Conservation (phyloP, 2,888 invertebrate species). For the Orthosia gracilis region DNA sequence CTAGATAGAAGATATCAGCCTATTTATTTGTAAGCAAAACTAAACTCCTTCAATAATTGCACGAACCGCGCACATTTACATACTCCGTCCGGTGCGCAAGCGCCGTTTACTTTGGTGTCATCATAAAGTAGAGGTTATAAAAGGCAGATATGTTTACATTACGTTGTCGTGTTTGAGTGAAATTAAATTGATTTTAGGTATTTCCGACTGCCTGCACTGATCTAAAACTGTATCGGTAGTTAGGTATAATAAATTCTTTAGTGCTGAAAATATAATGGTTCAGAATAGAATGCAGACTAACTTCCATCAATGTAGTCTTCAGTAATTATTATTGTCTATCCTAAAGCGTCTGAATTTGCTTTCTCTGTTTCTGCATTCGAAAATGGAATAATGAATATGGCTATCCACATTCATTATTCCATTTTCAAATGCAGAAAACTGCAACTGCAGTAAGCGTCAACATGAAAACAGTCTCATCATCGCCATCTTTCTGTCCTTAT, state of each 20-base stretch:
- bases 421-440: too few relatives aligned
- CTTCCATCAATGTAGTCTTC: constrained; percentile 1
- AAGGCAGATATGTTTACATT: constrained; percentile 74
- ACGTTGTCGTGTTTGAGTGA: constrained; percentile 65
- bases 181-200: constrained; percentile 68
- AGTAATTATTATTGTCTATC: not conserved
- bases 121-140: constrained; percentile 74
- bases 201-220: constrained; percentile 51
- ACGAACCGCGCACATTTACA: constrained; percentile 43
- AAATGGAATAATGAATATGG: too few relatives aligned
- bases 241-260: constrained; percentile 8
- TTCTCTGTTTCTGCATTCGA: too few relatives aligned
- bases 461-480: too few relatives aligned
- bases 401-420: too few relatives aligned
- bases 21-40: too few relatives aligned
- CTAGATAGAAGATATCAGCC: too few relatives aligned
- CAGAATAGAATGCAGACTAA: not conserved
- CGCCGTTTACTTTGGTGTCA: constrained; percentile 71
- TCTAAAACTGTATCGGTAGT: constrained; percentile 17
- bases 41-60: not conserved
- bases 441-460: too few relatives aligned
- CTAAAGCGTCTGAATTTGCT: not conserved
- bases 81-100: constrained; percentile 47
- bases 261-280: constrained; percentile 19
- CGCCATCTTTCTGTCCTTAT: too few relatives aligned